Conservation (phyloP, 2,888 invertebrate species). For the Luffia ferchaultella region DNA sequence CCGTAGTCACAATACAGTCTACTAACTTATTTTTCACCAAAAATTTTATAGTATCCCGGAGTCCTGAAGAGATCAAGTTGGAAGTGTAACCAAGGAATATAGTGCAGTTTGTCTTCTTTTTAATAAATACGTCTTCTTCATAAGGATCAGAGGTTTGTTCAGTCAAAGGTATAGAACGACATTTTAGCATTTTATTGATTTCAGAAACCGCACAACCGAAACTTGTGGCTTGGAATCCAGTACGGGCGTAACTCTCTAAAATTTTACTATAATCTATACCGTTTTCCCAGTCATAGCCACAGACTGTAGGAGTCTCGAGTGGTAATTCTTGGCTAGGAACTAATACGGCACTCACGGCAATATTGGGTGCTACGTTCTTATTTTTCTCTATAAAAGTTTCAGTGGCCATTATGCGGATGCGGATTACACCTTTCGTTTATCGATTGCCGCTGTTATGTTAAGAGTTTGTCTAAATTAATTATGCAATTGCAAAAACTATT, state of each 20-base stretch:
- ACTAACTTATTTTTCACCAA: slow-evolving; percentile 72
- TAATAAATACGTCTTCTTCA: slow-evolving; percentile 83
- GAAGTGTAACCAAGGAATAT: slow-evolving; percentile 98
- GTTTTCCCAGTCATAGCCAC: slow-evolving; percentile 93
- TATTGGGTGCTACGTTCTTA: slow-evolving; percentile 40
- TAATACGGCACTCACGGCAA: slow-evolving; percentile 76
- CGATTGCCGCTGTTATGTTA: not conserved
- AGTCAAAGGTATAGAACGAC: slow-evolving; percentile 73
- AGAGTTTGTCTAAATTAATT: not conserved
- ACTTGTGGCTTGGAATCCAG: slow-evolving; percentile 98
- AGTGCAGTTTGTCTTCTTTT: slow-evolving; percentile 83
- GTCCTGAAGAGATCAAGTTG: slow-evolving; percentile 94
- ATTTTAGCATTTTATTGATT: slow-evolving; percentile 90
- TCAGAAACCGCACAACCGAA: slow-evolving; percentile 91
- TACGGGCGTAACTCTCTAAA: slow-evolving; percentile 78
- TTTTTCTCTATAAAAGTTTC: slow-evolving; percentile 26
- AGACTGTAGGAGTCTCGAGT: slow-evolving; percentile 71
- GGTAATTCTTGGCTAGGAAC: slow-evolving; percentile 74
- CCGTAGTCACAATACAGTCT: slow-evolving; percentile 96
- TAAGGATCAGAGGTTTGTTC: slow-evolving; percentile 72
- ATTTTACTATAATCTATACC: slow-evolving; percentile 88
- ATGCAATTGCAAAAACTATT: too few species aligned
- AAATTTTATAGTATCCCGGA: slow-evolving; percentile 91
- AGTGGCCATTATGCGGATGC: slow-evolving; percentile 29
- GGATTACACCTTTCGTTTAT: not conserved